Percentiles rank a stretch among this genome's conserved stretches.
Conservation (phyloP, 2,113 vertebrate species). For the Lasiurus cinereus region DNA sequence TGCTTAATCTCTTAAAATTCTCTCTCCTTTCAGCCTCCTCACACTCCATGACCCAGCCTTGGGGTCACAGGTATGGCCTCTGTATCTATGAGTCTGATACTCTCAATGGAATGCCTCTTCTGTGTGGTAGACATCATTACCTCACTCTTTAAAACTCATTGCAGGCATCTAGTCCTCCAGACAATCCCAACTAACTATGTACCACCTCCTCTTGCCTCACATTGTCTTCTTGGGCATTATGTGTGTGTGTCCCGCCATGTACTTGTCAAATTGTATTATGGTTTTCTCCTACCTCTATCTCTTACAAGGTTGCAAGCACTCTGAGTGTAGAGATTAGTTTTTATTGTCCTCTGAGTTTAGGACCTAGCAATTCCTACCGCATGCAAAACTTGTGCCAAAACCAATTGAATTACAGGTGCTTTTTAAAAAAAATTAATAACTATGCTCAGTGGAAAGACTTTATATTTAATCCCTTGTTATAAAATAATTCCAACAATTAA, state of each 20-base stretch:
- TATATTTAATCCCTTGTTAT: conserved; percentile 21
- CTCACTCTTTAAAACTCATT: not conserved
- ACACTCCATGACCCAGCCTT: not conserved
- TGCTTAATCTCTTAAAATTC: not conserved
- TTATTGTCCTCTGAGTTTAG: not conserved
- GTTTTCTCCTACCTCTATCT: not conserved
- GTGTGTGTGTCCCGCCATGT: not conserved
- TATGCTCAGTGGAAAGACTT: not conserved
- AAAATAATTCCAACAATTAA: conserved; percentile 20
- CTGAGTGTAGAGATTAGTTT: not conserved
- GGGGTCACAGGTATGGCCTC: not conserved
- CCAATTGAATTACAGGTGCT: not conserved
- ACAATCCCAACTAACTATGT: not conserved
- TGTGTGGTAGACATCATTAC: not conserved
- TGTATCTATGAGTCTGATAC: not conserved
- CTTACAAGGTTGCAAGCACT: not conserved
- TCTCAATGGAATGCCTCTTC: not conserved
- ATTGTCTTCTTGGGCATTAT: not conserved
- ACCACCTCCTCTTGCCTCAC: not conserved
- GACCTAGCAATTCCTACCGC: not conserved
- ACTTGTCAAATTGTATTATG: not conserved
- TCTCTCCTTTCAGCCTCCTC: too few relatives aligned
- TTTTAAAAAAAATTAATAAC: conserved; percentile 10
- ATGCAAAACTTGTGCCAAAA: not conserved
- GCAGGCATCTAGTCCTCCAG: not conserved